phyloP scores from a whole-genome alignment of 2,888 invertebrate genomes.

The Rutpela maculata region DNA sequence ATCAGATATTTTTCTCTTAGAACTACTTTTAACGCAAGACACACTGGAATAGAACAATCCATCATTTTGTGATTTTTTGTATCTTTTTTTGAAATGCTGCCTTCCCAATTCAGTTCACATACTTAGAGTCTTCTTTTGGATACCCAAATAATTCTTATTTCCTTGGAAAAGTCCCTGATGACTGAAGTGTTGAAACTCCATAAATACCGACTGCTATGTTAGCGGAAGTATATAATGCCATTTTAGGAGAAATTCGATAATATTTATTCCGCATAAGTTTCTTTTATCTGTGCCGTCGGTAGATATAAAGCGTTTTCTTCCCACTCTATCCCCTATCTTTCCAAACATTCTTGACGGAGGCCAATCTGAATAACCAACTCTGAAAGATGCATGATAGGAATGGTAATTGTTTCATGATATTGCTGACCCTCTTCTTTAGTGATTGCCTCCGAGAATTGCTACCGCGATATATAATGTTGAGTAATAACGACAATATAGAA shows the following conservation, averaged over 20 bases:
- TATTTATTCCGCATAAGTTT: conserved; percentile 22
- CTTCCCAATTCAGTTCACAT: no score
- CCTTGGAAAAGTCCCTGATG: no score
- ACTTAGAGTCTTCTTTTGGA: no score
- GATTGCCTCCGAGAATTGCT: conserved; percentile 15
- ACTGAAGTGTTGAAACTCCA: no score
- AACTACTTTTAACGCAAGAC: no score
- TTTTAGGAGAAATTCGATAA: conserved; percentile 21
- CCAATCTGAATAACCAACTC: conserved; percentile 54
- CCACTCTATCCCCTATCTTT: conserved; percentile 33
- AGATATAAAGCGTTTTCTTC: conserved; percentile 19
- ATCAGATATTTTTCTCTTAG: no score
- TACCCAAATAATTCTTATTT: no score
- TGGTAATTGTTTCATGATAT: conserved; percentile 55
- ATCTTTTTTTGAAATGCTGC: no score
- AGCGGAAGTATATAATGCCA: neutral
- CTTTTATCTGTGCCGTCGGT: conserved; percentile 14
- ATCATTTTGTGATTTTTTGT: no score
- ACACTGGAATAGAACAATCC: no score
- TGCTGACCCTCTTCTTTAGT: conserved; percentile 46
- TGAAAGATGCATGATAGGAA: conserved; percentile 50
- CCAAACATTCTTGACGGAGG: conserved; percentile 43
- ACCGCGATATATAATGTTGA: neutral
- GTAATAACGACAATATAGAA: neutral
- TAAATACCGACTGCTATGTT: no score